Conservation (phyloP, 1,140 invertebrate genomes). For the Drosophila nigromelanica region DNA sequence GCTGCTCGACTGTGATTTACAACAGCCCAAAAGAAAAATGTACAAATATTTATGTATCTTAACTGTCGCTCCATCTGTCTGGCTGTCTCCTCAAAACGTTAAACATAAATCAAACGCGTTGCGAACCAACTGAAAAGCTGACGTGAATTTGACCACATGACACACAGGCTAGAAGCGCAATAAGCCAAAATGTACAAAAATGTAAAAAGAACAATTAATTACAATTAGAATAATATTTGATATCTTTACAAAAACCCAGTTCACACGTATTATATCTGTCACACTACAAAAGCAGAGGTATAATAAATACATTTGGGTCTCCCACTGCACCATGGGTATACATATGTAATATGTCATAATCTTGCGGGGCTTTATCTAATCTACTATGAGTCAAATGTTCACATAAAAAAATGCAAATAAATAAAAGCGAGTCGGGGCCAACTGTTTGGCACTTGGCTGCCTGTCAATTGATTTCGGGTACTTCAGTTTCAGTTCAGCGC, state of each 20-base stretch:
- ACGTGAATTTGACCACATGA: slow-evolving; percentile 33
- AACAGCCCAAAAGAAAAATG: slow-evolving; percentile 27
- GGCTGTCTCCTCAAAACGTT: slow-evolving; percentile 7
- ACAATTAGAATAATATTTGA: neutral
- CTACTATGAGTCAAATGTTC: slow-evolving; percentile 30
- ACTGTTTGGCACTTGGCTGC: slow-evolving; percentile 19
- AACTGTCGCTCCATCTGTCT: slow-evolving; percentile 41
- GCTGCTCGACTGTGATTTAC: slow-evolving; percentile 53
- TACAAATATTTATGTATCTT: slow-evolving; percentile 37
- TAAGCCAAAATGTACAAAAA: neutral
- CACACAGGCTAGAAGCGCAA: neutral
- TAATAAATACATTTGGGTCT: slow-evolving; percentile 1
- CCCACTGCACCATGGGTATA: slow-evolving; percentile 3
- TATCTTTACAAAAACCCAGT: neutral
- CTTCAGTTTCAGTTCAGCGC: slow-evolving; percentile 60
- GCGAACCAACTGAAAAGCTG: slow-evolving; percentile 15
- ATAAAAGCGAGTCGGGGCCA: neutral
- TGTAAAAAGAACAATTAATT: neutral
- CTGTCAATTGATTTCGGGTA: slow-evolving; percentile 63
- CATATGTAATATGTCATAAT: slow-evolving; percentile 3
- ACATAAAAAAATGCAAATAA: slow-evolving; percentile 2
- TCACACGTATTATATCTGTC: neutral
- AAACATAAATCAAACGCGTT: slow-evolving; percentile 39
- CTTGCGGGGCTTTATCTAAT: slow-evolving; percentile 25
- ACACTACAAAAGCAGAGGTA: neutral